phyloP scores from a whole-genome alignment of 35 echinoderm and acorn worm genomes.

The Heliocidaris erythrogramma region DNA sequence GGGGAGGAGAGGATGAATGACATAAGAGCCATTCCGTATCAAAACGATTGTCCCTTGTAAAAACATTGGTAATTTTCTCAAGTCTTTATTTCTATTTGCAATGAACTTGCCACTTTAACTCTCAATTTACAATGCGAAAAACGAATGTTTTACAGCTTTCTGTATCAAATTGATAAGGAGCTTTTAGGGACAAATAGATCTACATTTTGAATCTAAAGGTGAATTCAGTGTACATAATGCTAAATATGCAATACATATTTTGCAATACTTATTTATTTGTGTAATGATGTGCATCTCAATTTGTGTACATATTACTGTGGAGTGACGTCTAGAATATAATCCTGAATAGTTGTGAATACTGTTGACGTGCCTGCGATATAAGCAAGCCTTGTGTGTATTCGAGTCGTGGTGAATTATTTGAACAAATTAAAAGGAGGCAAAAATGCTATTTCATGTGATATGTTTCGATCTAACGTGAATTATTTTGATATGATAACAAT shows the following conservation, averaged over 20 bases:
- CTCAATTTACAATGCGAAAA: not conserved
- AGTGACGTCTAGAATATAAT: not conserved
- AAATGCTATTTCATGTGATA: not conserved
- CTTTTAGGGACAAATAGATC: not conserved
- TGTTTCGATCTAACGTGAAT: not conserved
- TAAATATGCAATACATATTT: conserved; percentile 39
- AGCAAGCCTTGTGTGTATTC: not conserved
- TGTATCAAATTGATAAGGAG: not conserved
- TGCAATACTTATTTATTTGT: conserved; percentile 45
- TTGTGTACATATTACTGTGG: conserved; percentile 23
- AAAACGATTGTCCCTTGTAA: too few species aligned
- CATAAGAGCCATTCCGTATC: too few species aligned
- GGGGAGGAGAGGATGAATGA: too few species aligned
- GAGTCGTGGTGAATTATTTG: not conserved
- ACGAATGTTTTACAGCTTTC: not conserved
- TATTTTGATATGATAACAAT: not conserved
- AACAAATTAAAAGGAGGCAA: not conserved
- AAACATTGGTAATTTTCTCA: too few species aligned
- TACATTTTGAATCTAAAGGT: not conserved
- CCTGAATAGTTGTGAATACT: not conserved
- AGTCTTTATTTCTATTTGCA: not conserved
- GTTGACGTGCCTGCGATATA: not conserved
- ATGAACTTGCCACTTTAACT: not conserved
- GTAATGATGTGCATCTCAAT: not conserved
- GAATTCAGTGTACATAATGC: not conserved